A percentile compares a stretch with the other conserved stretches of the same genome.
Conservation (phyloP, 2,888 invertebrate species). For the Nebria salina region DNA sequence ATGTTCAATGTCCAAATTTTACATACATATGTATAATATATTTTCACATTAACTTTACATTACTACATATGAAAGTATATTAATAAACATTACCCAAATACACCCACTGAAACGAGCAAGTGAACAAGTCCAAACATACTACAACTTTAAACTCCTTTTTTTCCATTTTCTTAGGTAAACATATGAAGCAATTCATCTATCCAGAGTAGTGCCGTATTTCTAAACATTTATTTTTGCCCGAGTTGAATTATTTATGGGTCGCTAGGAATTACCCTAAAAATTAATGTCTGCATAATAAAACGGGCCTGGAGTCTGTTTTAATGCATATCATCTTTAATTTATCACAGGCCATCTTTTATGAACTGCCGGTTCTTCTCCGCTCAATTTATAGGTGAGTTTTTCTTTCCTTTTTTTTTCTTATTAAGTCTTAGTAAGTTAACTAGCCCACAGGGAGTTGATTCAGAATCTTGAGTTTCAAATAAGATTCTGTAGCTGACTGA, state of each 20-base stretch:
- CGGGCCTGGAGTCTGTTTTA: neutral
- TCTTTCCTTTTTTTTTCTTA: neutral
- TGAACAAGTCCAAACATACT: too few relatives aligned
- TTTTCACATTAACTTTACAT: neutral
- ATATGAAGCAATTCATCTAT: neutral
- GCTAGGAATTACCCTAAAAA: slow-evolving; percentile 21
- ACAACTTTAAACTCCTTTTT: too few relatives aligned
- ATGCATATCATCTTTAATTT: slow-evolving; percentile 22
- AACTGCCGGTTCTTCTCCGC: neutral
- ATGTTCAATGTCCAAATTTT: slow-evolving; percentile 35
- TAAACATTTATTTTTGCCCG: neutral
- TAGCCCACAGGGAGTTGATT: slow-evolving; percentile 9
- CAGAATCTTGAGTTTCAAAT: neutral
- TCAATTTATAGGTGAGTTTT: slow-evolving; percentile 8
- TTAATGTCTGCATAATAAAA: slow-evolving; percentile 25
- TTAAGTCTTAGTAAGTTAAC: neutral
- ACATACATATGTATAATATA: slow-evolving; percentile 2
- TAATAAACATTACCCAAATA: too few relatives aligned
- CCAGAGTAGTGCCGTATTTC: neutral
- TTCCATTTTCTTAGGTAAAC: neutral
- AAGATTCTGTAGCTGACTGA: neutral
- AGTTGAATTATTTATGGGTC: slow-evolving; percentile 22
- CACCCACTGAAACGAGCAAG: too few relatives aligned
- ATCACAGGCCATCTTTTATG: slow-evolving; percentile 10
- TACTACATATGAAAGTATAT: too few relatives aligned